phyloP scores from a whole-genome alignment of 2,113 vertebrate genomes.

The Centrocercus urophasianus region DNA sequence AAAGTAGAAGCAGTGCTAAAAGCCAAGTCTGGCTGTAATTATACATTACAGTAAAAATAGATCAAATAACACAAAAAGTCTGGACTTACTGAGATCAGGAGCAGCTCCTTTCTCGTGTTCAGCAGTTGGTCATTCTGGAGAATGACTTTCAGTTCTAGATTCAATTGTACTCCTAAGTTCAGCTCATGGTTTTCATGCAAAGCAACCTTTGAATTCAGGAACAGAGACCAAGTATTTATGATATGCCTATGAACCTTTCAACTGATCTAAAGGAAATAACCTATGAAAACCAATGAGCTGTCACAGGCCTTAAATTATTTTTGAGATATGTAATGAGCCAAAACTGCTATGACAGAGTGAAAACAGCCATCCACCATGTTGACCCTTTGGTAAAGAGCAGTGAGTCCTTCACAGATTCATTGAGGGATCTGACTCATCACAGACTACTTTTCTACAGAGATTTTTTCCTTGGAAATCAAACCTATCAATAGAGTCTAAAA shows the following conservation, averaged over 20 bases:
- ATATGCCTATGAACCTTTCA: slow-evolving; percentile 52
- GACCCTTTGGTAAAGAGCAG: not conserved
- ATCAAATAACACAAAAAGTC: not conserved
- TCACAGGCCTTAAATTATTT: not conserved
- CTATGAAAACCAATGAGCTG: not conserved
- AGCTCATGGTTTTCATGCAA: not conserved
- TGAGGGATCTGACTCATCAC: not conserved
- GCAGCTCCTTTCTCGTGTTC: not conserved
- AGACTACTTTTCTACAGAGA: not conserved
- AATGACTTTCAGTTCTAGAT: not conserved
- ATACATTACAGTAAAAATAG: not conserved
- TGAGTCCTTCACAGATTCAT: not conserved
- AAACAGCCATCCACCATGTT: not conserved
- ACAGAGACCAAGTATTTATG: slow-evolving; percentile 66
- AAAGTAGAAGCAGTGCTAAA: not conserved
- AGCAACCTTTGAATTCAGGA: slow-evolving; percentile 67
- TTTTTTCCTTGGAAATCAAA: not conserved
- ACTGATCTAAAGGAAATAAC: slow-evolving; percentile 29
- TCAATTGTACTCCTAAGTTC: not conserved
- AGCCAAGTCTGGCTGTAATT: not conserved
- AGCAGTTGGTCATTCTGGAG: not conserved
- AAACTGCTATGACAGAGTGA: not conserved
- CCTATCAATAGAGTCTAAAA: not conserved
- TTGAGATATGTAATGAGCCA: rapidly evolving
- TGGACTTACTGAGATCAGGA: slow-evolving; percentile 14